Conservation (phyloP, 2,797 vertebrate species). For the Bovichtus diacanthus region DNA sequence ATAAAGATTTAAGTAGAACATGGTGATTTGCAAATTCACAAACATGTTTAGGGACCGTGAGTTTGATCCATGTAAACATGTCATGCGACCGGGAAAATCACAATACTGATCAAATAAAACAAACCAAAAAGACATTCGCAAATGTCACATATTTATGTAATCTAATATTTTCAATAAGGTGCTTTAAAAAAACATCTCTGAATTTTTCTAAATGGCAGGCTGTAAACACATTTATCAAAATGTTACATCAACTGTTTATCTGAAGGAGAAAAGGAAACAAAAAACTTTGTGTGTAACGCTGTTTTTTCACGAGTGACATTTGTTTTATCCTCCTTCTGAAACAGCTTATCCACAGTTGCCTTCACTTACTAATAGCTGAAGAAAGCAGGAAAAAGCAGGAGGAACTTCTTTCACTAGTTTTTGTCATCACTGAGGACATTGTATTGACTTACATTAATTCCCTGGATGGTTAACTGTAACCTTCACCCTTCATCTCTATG, state of each 20-base stretch:
- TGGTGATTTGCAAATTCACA: not conserved
- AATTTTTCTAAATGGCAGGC: constrained; percentile 15
- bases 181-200: not conserved
- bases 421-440: too few species aligned
- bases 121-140: not conserved
- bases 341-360: too few species aligned
- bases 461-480: too few species aligned
- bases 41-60: not conserved
- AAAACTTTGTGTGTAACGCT: too few species aligned
- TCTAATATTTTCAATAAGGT: not conserved
- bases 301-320: too few species aligned
- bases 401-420: too few species aligned
- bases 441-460: too few species aligned
- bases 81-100: not conserved
- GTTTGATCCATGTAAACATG: not conserved
- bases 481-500: too few species aligned
- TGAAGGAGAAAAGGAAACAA: too few species aligned
- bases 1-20: not conserved
- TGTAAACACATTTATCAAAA: not conserved
- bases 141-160: not conserved
- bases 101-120: not conserved
- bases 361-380: too few species aligned
- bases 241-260: not conserved
- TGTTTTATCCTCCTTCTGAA: too few species aligned
- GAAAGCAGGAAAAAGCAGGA: too few species aligned